Evolutionary conservation across 2,888 invertebrate genomes (phyloP).

Genomic region (Andrena trimmerana): DNA sequence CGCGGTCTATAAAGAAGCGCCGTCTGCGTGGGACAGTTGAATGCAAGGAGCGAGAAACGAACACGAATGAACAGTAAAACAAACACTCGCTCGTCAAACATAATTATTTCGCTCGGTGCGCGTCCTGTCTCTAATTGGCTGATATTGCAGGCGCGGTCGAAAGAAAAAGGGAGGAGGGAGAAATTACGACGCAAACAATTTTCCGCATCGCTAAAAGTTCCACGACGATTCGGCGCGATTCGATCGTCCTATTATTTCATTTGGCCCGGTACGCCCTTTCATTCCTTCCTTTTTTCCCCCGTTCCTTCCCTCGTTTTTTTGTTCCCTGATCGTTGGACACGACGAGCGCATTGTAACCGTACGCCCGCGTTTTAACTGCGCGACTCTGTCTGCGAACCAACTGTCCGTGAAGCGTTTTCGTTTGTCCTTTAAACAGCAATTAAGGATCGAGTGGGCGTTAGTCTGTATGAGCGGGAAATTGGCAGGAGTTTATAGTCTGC

Average conservation of each 20-base stretch:
- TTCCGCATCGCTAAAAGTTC: conserved; percentile 69
- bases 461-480: too few species aligned
- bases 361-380: conserved; percentile 11
- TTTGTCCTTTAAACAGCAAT: conserved; percentile 22
- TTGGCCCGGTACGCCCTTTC: conserved; percentile 10
- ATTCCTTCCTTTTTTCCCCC: conserved; percentile 5
- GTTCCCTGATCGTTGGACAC: conserved; percentile 25
- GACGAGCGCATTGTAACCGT: conserved; percentile 28
- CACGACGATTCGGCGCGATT: conserved; percentile 53
- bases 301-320: not conserved
- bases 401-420: conserved; percentile 33
- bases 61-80: conserved; percentile 26
- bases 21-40: conserved; percentile 34
- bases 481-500: too few species aligned
- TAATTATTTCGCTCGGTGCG: conserved; percentile 61
- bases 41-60: not conserved
- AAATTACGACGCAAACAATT: conserved; percentile 64
- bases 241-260: conserved; percentile 58
- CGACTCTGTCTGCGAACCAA: conserved; percentile 28
- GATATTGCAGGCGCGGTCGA: conserved; percentile 39
- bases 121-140: conserved; percentile 51
- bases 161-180: conserved; percentile 10
- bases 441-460: not conserved
- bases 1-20: conserved; percentile 5
- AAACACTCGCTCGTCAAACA: conserved; percentile 53